Evolutionary conservation across 2,888 invertebrate genomes (phyloP).

Genomic region (Vanessa cardui): DNA sequence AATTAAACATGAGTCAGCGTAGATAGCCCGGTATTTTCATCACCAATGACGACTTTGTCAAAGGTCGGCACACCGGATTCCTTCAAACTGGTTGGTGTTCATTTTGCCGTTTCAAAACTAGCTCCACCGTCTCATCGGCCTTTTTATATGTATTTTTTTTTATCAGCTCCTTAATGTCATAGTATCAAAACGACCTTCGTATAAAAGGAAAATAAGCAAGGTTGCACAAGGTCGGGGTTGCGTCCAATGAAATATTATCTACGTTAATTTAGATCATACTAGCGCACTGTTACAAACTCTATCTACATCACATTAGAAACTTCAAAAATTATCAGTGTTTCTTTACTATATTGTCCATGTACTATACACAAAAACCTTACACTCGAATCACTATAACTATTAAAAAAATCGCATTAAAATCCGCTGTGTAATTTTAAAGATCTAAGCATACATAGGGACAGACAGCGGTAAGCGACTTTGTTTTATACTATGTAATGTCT

Average conservation of each 20-base stretch:
- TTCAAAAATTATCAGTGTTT: too few relatives aligned
- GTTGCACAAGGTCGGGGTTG: slow-evolving; percentile 28
- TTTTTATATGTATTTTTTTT: slow-evolving; percentile 35
- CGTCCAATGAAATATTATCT: background rate
- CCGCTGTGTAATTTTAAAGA: too few relatives aligned
- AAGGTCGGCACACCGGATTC: slow-evolving; percentile 51
- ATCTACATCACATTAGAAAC: too few relatives aligned
- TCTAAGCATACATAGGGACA: too few relatives aligned
- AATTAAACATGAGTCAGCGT: slow-evolving; percentile 23
- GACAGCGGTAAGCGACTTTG: too few relatives aligned
- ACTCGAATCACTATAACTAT: too few relatives aligned
- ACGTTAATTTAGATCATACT: background rate
- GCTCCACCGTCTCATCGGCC: slow-evolving; percentile 24
- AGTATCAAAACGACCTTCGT: slow-evolving; percentile 50
- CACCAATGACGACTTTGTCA: slow-evolving; percentile 48
- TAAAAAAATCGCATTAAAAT: too few relatives aligned
- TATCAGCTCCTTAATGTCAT: slow-evolving; percentile 44
- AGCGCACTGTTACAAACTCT: too few relatives aligned
- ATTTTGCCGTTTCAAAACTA: slow-evolving; percentile 45
- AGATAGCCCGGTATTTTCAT: slow-evolving; percentile 34
- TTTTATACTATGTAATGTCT: too few relatives aligned
- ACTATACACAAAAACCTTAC: too few relatives aligned
- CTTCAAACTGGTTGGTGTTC: slow-evolving; percentile 46
- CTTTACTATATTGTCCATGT: too few relatives aligned
- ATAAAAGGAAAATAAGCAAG: slow-evolving; percentile 38